Evolutionary conservation across 1,140 invertebrate species (phyloP), one percentile per base, ranked within the genome.

Genomic region (Drosophila rhopaloa): DNA sequence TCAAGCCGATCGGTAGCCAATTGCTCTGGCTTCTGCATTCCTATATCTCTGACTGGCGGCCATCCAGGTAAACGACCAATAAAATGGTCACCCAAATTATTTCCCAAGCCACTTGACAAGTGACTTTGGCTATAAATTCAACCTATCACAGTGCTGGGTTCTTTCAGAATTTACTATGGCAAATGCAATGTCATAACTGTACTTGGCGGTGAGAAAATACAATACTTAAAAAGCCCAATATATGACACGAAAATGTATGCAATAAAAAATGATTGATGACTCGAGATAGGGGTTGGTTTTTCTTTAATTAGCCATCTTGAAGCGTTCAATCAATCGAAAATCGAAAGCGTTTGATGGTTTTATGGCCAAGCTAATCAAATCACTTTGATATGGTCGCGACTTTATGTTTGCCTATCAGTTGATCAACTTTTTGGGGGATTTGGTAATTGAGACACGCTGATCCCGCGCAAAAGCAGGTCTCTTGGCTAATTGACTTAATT

Each of bases 201-300:
- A 57, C 53, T 38, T 32, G n/a, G 54, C 58, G 59, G n/a, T 46
- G 47, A 40, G 53, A 71, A 71, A 71, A 58, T 37, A 71, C 53
- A 70, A 61, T 66, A 70, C 55, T 79, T 58, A 59, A 58, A 46
- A 9, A 27, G 65, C 29, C 19, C 35, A 57, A 73, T 40, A 56
- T 77, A 61, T 51, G 59, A 66, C 68, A 70, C 76, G 47, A 61
- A 88, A 76, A 86, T 88, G 82, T 88, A 86, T 88, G 82, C 82
- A 86, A 86, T 86, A 88, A 79, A 86, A 1, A 72, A 73, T 86
- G 82, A 88, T 88, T 86, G 82, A 86, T 86, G 62, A 61, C 80
- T 62, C 24, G 51, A 62, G 85, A 90, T 88, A 80, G 76, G 10
- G 37, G 14, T 51, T 77, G 46, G 61, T 24, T 85, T 73, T 76